phyloP scores from a whole-genome alignment of 2,888 invertebrate species.

The Campopleginae sp. region DNA sequence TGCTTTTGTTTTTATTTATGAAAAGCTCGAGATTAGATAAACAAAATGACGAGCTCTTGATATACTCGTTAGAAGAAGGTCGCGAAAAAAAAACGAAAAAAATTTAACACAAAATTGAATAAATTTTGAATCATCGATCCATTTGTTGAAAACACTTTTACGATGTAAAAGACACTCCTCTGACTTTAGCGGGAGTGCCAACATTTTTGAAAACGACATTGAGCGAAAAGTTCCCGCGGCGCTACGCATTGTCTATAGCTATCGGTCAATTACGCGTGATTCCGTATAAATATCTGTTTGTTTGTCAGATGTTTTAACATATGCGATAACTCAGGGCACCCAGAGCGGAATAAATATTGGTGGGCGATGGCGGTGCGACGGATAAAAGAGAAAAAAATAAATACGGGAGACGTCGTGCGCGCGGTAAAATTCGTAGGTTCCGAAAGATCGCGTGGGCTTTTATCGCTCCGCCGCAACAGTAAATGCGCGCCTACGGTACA shows the following conservation, averaged over 20 bases:
- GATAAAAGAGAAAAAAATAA: neutral
- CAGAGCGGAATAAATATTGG: constrained; percentile 53
- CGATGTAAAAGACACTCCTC: neutral
- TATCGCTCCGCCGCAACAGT: constrained; percentile 56
- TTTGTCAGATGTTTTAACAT: neutral
- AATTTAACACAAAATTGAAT: neutral
- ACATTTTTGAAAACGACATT: neutral
- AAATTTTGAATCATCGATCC: neutral
- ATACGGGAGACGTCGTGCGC: neutral
- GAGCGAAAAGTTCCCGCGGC: neutral
- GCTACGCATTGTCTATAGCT: neutral
- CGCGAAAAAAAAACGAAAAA: neutral
- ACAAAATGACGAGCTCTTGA: neutral
- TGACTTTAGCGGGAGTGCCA: neutral
- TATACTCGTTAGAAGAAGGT: neutral
- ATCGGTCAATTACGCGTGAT: neutral
- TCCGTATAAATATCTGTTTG: neutral
- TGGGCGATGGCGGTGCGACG: constrained; percentile 57
- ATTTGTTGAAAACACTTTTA: neutral
- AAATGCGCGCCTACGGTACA: constrained; percentile 61
- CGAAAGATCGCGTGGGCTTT: constrained; percentile 65
- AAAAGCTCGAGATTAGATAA: constrained; percentile 2
- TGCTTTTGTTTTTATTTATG: neutral
- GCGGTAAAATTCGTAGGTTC: constrained; percentile 49
- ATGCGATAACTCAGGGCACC: constrained; percentile 39